Evolutionary conservation across 1,140 invertebrate genomes (phyloP), one percentile per base, ranked within the genome.

Genomic region (Brevipalpus yothersi): DNA sequence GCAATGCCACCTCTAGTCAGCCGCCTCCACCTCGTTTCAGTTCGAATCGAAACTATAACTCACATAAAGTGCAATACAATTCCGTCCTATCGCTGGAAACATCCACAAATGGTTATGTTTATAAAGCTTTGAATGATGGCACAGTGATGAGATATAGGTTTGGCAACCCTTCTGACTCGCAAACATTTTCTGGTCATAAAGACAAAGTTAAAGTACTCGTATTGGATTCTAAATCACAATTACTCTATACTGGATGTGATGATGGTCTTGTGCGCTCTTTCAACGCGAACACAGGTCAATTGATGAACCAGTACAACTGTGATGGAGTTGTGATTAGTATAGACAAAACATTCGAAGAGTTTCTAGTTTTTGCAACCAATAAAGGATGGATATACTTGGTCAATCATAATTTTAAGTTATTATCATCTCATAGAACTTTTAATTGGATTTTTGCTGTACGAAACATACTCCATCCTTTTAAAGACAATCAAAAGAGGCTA

Each of bases 321-420:
- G 56, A 58, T 31, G 56, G 56, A 19, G 21, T 21, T n/a, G 40
- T 58, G 13, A 58, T 58, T n/a, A 31, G 19, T 21, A 43, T 58
- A 13, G 56, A 58, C 13, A 42, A 39, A 40, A 17, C 42, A 11
- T 13, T 23, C 10, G 56, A 58, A n/a, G 21, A 45, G 17, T 40
- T 15, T 55, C 42, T 58, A 31, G 39, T 58, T 58, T 43, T 58
- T 23, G 56, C 19, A 12, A 58, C 56, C 41, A 58, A 58, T 47
- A 58, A 58, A 23, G 56, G 56, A 15, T 58, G 56, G 56, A 58
- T 58, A n/a, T 58, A 58, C 39, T 39, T 58, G 56, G 41, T 58
- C 31, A 58, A 58, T 19, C 40, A 45, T 43, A 21, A 45, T 21
- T 43, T 47, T 47, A 45, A 43, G 31, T 21, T 58, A 45, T n/a